Evolutionary conservation across 2,797 vertebrate genomes (phyloP), one percentile per base, ranked within the genome.

Genomic region (Hoplostethus mediterraneus): DNA sequence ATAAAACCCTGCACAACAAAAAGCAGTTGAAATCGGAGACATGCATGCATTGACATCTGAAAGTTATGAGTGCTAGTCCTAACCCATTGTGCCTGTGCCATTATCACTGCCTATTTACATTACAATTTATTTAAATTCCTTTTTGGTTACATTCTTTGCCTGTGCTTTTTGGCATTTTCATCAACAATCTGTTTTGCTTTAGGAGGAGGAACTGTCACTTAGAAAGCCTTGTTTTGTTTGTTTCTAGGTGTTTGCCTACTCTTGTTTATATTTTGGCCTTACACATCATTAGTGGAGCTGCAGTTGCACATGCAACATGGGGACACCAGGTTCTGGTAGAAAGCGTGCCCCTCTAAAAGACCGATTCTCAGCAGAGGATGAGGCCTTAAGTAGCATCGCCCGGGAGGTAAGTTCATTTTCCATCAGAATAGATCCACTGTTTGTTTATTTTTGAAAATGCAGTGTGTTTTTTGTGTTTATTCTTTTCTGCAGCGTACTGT

Each of bases 291-390:
- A 70, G 67, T 79, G 78, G 76, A 70, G 73, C 60, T 63, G 63
- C 66, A 79, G 73, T 75, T 82, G 62, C 64, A 73, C 65, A 33
- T 79, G 87, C 87, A 94, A 84, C 82, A 99, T 99, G 98, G 97
- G 96, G 86, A 99, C 98, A 82, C 98, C 97, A 91, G 97, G 97
- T 87, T 94, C 96, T 80, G 98, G 98, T 88, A 95, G 98, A 82
- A 99, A 99, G 90, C 96, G 98, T 71, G 96, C 97, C 58, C 98
- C 96, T 25, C 74, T 97, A 60, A 99, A 98, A 93, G 97, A 99
- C 87, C 96, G 98, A 42, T 99, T 98, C 92, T 99, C 98, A 73
- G 98, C 98, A 14, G 98, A 99, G 92, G 98, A 99, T 91, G 98
- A 99, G 86, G 96, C 97, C 44, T 88, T 99, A 87, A 98, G 96